phyloP scores from a whole-genome alignment of 2,888 invertebrate species.

The Drosophila quasianomalipes region DNA sequence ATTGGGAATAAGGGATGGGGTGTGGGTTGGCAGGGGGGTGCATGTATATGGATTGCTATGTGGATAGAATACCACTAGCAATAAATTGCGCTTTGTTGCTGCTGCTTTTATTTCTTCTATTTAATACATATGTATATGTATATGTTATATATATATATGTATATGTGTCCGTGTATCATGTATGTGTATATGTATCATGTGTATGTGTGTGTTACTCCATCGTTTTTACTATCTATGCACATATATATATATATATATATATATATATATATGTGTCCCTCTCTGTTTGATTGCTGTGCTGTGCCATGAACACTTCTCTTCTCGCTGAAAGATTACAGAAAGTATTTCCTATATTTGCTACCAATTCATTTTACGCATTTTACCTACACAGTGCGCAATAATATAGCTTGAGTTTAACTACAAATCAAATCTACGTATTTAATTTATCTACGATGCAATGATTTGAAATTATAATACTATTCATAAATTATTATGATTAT shows the following conservation, averaged over 20 bases:
- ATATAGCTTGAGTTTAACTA: not conserved
- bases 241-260: not conserved
- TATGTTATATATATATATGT: not conserved
- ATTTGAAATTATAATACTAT: too few relatives aligned
- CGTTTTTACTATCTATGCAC: constrained; percentile 8
- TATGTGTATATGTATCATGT: not conserved
- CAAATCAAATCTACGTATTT: not conserved
- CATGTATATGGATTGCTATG: constrained; percentile 50
- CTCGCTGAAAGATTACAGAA: not conserved
- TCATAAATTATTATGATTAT: too few relatives aligned
- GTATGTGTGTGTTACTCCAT: constrained; percentile 5
- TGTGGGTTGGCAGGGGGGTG: not conserved
- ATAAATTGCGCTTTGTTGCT: constrained; percentile 42
- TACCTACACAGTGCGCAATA: constrained; percentile 14
- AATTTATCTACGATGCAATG: too few relatives aligned
- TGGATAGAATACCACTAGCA: constrained; percentile 44
- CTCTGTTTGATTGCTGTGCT: not conserved
- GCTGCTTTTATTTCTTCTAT: constrained; percentile 1
- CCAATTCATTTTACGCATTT: constrained; percentile 14
- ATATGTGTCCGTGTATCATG: not conserved
- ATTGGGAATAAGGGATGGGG: not conserved
- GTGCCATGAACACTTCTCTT: not conserved
- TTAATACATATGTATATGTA: not conserved
- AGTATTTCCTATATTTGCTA: constrained; percentile 23
- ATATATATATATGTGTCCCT: not conserved